These are phyloP conservation scores for Aviceda subcristata DNA, from an alignment of 2,113 vertebrate genomes.

Conservation along the genomic window DNA sequence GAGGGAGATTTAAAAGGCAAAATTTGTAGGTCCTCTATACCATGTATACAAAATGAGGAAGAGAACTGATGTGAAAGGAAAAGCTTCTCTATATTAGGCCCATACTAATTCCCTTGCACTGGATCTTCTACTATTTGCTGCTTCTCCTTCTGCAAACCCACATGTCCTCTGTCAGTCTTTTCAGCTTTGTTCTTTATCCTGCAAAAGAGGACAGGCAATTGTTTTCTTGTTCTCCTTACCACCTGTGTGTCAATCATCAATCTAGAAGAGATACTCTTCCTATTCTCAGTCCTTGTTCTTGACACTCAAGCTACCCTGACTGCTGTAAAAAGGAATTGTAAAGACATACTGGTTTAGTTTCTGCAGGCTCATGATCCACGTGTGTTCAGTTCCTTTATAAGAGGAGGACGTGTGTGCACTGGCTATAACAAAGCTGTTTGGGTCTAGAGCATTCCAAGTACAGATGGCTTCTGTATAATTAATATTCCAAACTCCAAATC, in stretches of 20 bases:
- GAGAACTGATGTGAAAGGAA: not conserved
- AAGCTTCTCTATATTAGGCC: not conserved
- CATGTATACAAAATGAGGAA: not conserved
- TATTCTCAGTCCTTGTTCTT: not conserved
- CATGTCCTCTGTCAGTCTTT: not conserved
- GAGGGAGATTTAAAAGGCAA: not conserved
- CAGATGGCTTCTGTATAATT: conserved; percentile 21
- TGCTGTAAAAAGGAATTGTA: not conserved
- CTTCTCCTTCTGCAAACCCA: not conserved
- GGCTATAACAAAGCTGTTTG: not conserved
- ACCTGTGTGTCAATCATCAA: not conserved
- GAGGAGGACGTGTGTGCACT: not conserved
- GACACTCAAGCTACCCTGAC: not conserved
- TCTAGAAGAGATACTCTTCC: not conserved
- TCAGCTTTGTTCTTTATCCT: not conserved
- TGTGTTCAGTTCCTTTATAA: not conserved
- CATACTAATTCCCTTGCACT: not conserved
- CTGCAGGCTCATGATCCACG: not conserved
- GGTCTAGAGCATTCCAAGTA: not conserved
- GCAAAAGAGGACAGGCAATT: not conserved
- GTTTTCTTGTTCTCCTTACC: not conserved
- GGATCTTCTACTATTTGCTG: not conserved
- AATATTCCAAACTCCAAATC: not conserved
- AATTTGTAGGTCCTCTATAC: not conserved
- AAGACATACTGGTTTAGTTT: not conserved